Base-by-base conservation (phyloP, 1,140 invertebrate species). In the Calephelis virginiensis region DNA sequence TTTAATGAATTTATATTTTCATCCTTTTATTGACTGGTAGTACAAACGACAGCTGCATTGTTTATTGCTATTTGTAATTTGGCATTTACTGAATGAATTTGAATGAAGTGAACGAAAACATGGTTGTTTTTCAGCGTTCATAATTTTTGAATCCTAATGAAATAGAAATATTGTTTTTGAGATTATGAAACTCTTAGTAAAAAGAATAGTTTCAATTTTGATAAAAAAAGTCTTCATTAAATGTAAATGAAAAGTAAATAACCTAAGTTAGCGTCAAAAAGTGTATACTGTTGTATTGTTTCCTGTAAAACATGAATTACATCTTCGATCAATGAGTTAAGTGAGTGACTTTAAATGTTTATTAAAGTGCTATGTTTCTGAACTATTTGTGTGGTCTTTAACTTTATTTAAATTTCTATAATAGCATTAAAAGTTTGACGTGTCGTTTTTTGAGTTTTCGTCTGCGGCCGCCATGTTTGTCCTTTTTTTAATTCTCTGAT, bases 41-140 rank as follows among this genome's bases (percentile, higher is more conserved):
- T 56, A 38, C 28, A 12, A 56, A 56, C 53, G 17, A 13, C 17
- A 28, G 11, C 17, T 56, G 53, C 28, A 56, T 56, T 56, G 53
- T 56, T 56, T 56, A 56, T 28, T 59, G 53, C 17, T 37, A 37
- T 59, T 4, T 2, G 28, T 28, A 28, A 28, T 28, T 43, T 43
- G 40, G 40, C 6, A 43, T 43, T 43, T 43, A 6, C 3, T 43
- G 40, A 82, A 82, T 73, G 71, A 45, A 61, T 73, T 83, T 82
- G 81, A 86, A 86, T 82, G 80, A 81, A 85, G 77, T 81, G 76
- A 73, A 85, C 75, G 78, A 86, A 89, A 89, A 87, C 86, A 90
- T 90, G 87, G 87, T 90, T 90, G 86, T 90, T 89, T 90, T 90
- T 90, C 87, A 90, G 87, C 81, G 82, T 90, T 86, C 77, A 70